Base-by-base conservation (phyloP, 2,888 invertebrate species). In the Lordiphosa andalusiaca region DNA sequence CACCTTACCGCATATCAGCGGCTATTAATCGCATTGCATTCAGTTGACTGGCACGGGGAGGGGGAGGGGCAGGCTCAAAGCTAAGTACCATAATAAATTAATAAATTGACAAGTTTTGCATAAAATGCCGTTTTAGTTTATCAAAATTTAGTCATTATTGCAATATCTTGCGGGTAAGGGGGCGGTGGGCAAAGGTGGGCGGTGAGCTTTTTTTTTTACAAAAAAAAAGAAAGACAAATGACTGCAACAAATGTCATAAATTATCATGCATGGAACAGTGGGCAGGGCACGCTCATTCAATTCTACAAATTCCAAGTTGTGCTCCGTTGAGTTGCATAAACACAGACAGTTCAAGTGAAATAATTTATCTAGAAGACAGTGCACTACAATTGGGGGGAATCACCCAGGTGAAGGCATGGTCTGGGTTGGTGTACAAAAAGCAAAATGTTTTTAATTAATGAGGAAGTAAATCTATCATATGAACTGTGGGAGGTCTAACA, bases 91-190 rank as follows among this genome's bases (percentile, higher is more conserved):
- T 78, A 82, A 84, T 82, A 77, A 82, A 75, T 82, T 84, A 71
- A 83, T 84, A 84, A 84, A 84, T 83, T 84, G 83, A 69, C 54
- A 48, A 60, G 55, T 68, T 82, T 84, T 67, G 61, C 77, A 74
- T 77, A 62, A 84, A 84, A 65, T 54, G 56, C 47, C 80, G 64
- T 63, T 58, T 77, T 69, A 70, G 75, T 67, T 67, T 76, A 84
- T 84, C 77, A 84, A 84, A 16, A 69, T 67, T 61, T 80, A 38
- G 63, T 68, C 82, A 77, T 77, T 77, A 84, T 30, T 30, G 30
- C 30, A 25, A 25, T 2, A 30, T 3, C 58, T 51, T 4, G 16
- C 51, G 50, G 51, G 39, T 46, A 25, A 6, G 6, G 25, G 25
- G 25, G 0, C 1, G 44, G 21, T 10, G 6, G 21, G 5, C 60